Percentiles rank a stretch among this genome's conserved stretches.
Evolutionary conservation across 2,888 invertebrate species (phyloP).

Genomic region (Troides oblongomaculatus): DNA sequence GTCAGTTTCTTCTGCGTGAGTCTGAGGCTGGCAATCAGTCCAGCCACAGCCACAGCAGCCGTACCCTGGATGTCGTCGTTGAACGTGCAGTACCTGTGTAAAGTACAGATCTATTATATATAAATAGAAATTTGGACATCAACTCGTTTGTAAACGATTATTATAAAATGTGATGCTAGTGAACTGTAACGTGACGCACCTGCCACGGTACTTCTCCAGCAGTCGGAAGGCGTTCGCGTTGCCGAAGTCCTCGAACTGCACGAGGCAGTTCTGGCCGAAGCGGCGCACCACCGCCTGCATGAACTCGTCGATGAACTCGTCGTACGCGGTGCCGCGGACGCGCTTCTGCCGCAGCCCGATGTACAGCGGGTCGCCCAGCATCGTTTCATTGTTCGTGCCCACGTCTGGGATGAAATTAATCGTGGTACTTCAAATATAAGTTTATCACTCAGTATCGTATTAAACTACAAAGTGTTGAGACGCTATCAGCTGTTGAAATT

Average conservation of each 20-base stretch:
- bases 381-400: constrained; percentile 92
- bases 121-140: no score
- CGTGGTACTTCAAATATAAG: background rate
- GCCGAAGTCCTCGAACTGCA: constrained; percentile 98
- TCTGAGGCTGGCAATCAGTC: constrained; percentile 91
- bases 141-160: background rate
- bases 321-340: constrained; percentile 90
- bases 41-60: constrained; percentile 97
- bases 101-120: background rate
- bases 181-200: constrained; percentile 66
- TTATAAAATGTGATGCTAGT: background rate
- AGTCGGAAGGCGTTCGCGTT: constrained; percentile 98
- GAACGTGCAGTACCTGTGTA: constrained; percentile 88
- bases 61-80: constrained; percentile 99
- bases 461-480: no score
- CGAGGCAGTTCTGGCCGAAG: constrained; percentile 91
- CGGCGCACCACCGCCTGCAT: constrained; percentile 94
- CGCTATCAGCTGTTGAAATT: no score
- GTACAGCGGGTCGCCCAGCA: constrained; percentile 96
- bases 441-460: no score
- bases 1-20: constrained; percentile 90
- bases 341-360: constrained; percentile 94
- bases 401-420: constrained; percentile 80
- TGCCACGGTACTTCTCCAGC: constrained; percentile 91
- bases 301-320: constrained; percentile 97